Percentiles rank a stretch among this genome's conserved stretches.
phyloP scores from a whole-genome alignment of 2,113 vertebrate species.

The Stigmatopora nigra region DNA sequence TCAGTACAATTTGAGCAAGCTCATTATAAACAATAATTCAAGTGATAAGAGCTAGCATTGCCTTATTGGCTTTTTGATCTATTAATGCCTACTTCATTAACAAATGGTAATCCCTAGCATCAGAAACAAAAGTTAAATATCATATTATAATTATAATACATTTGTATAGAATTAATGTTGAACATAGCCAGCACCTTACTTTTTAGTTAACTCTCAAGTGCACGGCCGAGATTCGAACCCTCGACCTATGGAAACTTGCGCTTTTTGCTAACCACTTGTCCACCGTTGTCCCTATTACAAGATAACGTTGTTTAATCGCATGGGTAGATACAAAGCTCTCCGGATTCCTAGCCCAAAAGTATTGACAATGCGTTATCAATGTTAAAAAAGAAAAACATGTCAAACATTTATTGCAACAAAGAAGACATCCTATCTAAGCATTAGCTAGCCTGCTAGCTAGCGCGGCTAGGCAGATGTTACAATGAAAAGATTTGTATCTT shows the following conservation, averaged over 20 bases:
- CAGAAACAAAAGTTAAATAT: too few relatives aligned
- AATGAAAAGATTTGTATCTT: neutral
- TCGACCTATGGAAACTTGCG: neutral
- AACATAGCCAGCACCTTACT: too few relatives aligned
- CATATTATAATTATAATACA: too few relatives aligned
- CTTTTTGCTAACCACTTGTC: neutral
- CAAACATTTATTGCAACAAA: neutral
- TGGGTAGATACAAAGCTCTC: neutral
- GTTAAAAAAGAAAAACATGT: neutral
- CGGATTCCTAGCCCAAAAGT: neutral
- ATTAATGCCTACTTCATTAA: neutral
- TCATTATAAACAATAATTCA: neutral
- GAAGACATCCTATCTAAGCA: neutral
- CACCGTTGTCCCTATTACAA: neutral
- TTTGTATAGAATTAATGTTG: too few relatives aligned
- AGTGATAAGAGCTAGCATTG: neutral
- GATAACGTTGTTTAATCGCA: neutral
- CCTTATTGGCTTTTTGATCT: neutral
- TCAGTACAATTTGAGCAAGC: constrained; percentile 5
- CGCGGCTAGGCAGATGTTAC: neutral
- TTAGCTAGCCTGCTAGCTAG: neutral
- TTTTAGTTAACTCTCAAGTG: neutral
- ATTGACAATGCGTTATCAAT: neutral
- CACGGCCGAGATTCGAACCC: neutral
- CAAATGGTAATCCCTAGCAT: neutral